Evolutionary conservation across 2,888 invertebrate species (phyloP).

Genomic region (Linnaemya tessellans): DNA sequence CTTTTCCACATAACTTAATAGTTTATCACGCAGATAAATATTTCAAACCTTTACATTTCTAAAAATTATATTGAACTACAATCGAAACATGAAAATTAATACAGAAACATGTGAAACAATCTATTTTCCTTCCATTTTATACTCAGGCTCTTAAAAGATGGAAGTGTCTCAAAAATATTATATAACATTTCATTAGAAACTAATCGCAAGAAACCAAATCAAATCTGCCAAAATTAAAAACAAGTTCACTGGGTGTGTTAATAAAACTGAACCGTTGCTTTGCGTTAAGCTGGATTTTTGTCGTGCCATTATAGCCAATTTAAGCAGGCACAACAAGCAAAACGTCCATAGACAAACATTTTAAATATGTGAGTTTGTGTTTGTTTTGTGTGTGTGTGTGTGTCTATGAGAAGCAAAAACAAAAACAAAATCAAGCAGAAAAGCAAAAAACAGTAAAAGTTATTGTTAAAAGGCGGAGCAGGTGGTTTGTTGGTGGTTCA

Average conservation of each 20-base stretch:
- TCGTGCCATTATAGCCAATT: slow-evolving; percentile 55
- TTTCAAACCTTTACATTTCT: too few species aligned
- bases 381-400: not conserved
- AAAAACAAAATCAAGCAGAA: not conserved
- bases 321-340: slow-evolving; percentile 50
- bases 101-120: not conserved
- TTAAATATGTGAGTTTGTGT: not conserved
- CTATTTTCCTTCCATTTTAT: not conserved
- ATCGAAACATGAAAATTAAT: too few species aligned
- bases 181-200: not conserved
- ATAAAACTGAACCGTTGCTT: slow-evolving; percentile 34
- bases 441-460: not conserved
- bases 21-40: too few species aligned
- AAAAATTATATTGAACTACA: too few species aligned
- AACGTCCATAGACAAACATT: slow-evolving; percentile 14
- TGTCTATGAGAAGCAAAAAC: slow-evolving; percentile 8
- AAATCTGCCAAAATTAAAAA: slow-evolving; percentile 33
- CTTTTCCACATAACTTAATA: too few species aligned
- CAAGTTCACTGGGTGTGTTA: slow-evolving; percentile 67
- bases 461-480: slow-evolving; percentile 71
- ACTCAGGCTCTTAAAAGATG: not conserved
- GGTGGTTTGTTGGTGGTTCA: slow-evolving; percentile 68
- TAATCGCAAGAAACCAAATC: not conserved
- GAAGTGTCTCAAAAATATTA: not conserved
- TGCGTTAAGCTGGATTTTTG: slow-evolving; percentile 33